Percentiles rank a stretch among this genome's conserved stretches.
Evolutionary conservation across 2,797 vertebrate genomes (phyloP).

Genomic region (Phrynocephalus vlangalii): DNA sequence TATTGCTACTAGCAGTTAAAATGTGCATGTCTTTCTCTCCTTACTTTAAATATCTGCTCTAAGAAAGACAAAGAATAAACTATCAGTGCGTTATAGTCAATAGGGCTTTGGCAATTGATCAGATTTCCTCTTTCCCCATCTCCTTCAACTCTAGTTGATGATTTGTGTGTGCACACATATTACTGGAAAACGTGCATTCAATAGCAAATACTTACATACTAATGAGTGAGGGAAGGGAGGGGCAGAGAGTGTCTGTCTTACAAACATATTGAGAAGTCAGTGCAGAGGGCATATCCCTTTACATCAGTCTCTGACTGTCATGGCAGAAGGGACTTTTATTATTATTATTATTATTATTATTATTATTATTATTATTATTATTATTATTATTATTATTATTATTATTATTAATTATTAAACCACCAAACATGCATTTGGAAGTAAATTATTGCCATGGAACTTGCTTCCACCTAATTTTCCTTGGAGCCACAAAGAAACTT

Average conservation of each 20-base stretch:
- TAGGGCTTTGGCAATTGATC: slow-evolving; percentile 23
- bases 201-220: slow-evolving; percentile 62
- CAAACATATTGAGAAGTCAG: slow-evolving; percentile 64
- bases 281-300: slow-evolving; percentile 57
- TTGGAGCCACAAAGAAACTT: neutral
- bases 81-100: slow-evolving; percentile 12
- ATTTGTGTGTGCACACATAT: slow-evolving; percentile 58
- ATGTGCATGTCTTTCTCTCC: neutral
- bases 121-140: neutral
- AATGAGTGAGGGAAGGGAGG: slow-evolving; percentile 71
- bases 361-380: no score
- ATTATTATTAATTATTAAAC: neutral
- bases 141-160: slow-evolving; percentile 14
- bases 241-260: slow-evolving; percentile 63
- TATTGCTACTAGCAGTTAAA: neutral
- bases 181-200: slow-evolving; percentile 68
- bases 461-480: neutral
- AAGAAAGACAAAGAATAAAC: slow-evolving; percentile 2
- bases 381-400: no score
- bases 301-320: slow-evolving; percentile 28
- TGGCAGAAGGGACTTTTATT: neutral
- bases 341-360: no score
- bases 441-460: neutral
- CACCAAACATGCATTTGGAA: neutral
- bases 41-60: neutral